A percentile compares a stretch with the other conserved stretches of the same genome.
Evolutionary conservation across 2,113 vertebrate genomes (phyloP).

Genomic region (Sphaerodactylus townsendi): DNA sequence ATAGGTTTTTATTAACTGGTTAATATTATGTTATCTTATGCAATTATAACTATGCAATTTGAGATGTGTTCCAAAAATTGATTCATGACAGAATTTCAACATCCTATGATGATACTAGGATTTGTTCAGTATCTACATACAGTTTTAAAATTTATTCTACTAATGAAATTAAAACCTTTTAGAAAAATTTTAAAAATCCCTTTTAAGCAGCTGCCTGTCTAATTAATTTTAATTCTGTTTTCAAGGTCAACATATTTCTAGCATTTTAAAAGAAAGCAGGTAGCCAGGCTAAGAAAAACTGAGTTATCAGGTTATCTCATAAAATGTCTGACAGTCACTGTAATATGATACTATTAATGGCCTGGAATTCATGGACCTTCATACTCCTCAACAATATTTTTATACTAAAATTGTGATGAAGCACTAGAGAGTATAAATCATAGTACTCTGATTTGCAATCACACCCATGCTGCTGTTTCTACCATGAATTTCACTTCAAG

Average conservation of each 20-base stretch:
- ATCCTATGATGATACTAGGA: conserved; percentile 15
- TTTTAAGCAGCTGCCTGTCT: conserved; percentile 2
- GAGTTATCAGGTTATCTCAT: conserved; percentile 49
- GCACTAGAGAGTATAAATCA: conserved; percentile 32
- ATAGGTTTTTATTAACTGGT: background rate
- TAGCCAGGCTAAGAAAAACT: conserved; percentile 40
- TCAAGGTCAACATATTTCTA: background rate
- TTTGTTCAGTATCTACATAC: conserved; percentile 34
- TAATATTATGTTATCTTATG: background rate
- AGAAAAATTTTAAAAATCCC: background rate
- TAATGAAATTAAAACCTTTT: conserved; percentile 3
- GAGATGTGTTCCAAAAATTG: background rate
- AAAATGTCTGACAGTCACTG: conserved; percentile 43
- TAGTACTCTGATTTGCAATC: background rate
- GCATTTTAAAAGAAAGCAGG: background rate
- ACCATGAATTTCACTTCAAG: background rate
- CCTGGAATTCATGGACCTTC: conserved; percentile 46
- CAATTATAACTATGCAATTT: background rate
- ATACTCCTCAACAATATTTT: conserved; percentile 43
- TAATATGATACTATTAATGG: conserved; percentile 57
- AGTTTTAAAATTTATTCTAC: conserved; percentile 32
- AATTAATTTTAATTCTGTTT: conserved; percentile 38
- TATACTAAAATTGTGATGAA: conserved; percentile 27
- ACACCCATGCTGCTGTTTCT: background rate
- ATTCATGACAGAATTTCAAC: rapidly evolving